phyloP scores from a whole-genome alignment of 2,113 vertebrate genomes.

The Myrmecobius fasciatus region DNA sequence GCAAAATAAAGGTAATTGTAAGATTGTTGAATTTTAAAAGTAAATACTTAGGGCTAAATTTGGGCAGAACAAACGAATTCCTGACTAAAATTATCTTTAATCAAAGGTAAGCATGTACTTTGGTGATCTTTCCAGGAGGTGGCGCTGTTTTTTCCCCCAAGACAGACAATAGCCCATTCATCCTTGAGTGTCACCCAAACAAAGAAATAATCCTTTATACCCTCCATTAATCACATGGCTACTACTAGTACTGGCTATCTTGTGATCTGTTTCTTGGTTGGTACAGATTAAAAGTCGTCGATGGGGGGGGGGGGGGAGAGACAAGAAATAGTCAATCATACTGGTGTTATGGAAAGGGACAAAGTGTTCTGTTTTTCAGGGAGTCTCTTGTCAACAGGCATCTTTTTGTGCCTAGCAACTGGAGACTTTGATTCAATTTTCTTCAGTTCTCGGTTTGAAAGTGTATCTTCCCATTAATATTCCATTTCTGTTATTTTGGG shows the following conservation, averaged over 20 bases:
- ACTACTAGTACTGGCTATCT: conserved; percentile 72
- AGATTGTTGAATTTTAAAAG: not conserved
- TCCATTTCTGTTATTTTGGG: conserved; percentile 10
- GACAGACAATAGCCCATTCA: conserved; percentile 77
- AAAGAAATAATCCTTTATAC: conserved; percentile 78
- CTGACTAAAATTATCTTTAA: not conserved
- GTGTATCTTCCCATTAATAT: not conserved
- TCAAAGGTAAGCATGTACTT: conserved; percentile 4
- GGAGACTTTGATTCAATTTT: conserved; percentile 42
- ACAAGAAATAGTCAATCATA: conserved; percentile 46
- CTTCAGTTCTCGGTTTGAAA: conserved; percentile 31
- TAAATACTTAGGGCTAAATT: conserved; percentile 15
- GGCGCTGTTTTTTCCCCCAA: conserved; percentile 37
- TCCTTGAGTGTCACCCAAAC: conserved; percentile 59
- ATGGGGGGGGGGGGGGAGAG: not conserved
- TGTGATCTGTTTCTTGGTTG: conserved; percentile 69
- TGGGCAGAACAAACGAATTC: not conserved
- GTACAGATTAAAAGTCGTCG: conserved; percentile 54
- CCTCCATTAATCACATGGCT: conserved; percentile 69
- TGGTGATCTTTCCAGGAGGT: conserved; percentile 48
- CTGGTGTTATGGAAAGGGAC: conserved; percentile 41
- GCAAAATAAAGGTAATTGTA: not conserved
- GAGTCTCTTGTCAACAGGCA: conserved; percentile 2
- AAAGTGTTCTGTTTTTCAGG: conserved; percentile 49
- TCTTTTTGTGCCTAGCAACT: conserved; percentile 46